Conservation (phyloP, 2,888 invertebrate species). For the Rhodophaea formosa region DNA sequence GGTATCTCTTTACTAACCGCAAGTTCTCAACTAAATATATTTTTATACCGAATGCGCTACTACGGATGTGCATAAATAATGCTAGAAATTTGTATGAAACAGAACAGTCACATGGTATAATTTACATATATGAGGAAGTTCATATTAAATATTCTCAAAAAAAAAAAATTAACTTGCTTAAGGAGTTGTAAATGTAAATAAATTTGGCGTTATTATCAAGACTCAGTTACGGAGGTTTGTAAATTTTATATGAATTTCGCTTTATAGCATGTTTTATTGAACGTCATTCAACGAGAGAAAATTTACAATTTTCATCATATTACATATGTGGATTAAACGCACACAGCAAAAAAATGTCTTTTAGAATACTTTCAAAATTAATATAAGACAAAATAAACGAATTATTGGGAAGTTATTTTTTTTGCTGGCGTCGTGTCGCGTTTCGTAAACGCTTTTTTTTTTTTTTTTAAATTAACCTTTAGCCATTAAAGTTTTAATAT, state of each 20-base stretch:
- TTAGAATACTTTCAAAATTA: slow-evolving; percentile 35
- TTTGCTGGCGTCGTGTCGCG: slow-evolving; percentile 24
- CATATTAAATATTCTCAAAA: no score
- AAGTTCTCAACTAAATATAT: no score
- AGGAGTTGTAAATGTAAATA: slow-evolving; percentile 20
- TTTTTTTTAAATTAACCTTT: no score
- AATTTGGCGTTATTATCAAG: slow-evolving; percentile 9
- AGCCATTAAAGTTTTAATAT: not conserved
- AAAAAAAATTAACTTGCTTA: no score
- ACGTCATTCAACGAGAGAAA: slow-evolving; percentile 19
- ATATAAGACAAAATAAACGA: slow-evolving; percentile 45
- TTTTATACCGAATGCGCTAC: no score
- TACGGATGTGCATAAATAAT: no score
- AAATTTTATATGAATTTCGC: slow-evolving; percentile 26
- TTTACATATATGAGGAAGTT: no score
- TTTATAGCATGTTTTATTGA: slow-evolving; percentile 38
- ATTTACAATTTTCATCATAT: slow-evolving; percentile 16
- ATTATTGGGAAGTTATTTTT: slow-evolving; percentile 32
- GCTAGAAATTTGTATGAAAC: no score
- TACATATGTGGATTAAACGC: slow-evolving; percentile 50
- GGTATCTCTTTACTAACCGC: no score
- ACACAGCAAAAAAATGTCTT: slow-evolving; percentile 42
- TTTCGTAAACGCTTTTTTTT: slow-evolving; percentile 4
- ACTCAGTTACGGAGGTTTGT: slow-evolving; percentile 23
- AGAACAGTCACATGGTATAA: slow-evolving; percentile 21